A percentile compares a stretch with the other conserved stretches of the same genome.
phyloP scores from a whole-genome alignment of 2,113 vertebrate genomes.

The Heliornis fulica region DNA sequence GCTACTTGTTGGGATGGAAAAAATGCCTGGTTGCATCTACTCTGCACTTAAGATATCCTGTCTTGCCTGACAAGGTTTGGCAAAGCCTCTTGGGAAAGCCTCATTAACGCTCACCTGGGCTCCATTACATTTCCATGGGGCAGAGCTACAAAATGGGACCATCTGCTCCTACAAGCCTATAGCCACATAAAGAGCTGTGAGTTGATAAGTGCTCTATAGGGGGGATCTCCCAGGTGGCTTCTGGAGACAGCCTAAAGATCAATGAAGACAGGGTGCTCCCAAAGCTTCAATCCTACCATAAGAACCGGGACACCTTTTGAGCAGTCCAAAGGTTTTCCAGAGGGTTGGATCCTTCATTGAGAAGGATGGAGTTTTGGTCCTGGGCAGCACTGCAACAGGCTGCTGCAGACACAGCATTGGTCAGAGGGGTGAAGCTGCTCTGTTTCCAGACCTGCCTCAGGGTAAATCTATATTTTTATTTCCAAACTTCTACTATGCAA shows the following conservation, averaged over 20 bases:
- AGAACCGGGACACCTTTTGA: neutral
- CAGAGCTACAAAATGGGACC: neutral
- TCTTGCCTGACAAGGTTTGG: neutral
- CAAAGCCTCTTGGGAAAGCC: neutral
- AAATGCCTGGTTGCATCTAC: neutral
- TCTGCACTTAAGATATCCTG: fast-evolving
- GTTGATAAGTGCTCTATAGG: neutral
- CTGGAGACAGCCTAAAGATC: neutral
- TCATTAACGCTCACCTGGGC: neutral
- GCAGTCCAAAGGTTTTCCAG: neutral
- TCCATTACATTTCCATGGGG: neutral
- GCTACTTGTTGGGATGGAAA: neutral
- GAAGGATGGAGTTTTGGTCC: neutral
- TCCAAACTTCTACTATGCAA: neutral
- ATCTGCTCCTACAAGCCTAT: neutral
- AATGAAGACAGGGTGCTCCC: neutral
- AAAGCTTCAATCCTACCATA: neutral
- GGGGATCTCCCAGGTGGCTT: neutral
- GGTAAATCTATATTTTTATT: neutral
- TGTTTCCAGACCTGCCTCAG: neutral
- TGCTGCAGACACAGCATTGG: neutral
- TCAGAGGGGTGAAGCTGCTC: neutral
- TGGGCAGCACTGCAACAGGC: neutral
- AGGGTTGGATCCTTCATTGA: neutral
- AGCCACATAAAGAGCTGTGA: neutral